A percentile compares a stretch with the other conserved stretches of the same genome.
Evolutionary conservation across 2,113 vertebrate genomes (phyloP).

Genomic region (Hymenochirus boettgeri): DNA sequence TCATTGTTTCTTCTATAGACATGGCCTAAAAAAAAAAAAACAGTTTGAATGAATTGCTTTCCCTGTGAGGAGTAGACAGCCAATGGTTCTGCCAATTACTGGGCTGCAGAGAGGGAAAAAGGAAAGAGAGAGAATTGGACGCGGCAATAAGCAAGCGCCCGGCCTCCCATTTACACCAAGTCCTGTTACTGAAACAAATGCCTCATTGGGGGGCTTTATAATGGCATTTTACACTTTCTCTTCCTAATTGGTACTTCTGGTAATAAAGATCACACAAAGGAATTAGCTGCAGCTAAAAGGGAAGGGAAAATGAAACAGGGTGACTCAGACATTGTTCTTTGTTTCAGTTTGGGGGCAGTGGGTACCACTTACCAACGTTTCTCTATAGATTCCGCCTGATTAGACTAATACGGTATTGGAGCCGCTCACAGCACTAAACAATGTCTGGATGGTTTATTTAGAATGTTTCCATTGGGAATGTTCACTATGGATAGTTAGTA

Average conservation of each 20-base stretch:
- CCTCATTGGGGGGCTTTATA: slow-evolving; percentile 39
- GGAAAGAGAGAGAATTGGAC: background rate
- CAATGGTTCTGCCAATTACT: slow-evolving; percentile 32
- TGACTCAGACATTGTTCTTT: background rate
- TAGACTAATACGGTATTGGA: no score
- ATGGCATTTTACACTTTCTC: slow-evolving; percentile 38
- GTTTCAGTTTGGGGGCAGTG: no score
- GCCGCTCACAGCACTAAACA: no score
- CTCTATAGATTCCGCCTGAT: no score
- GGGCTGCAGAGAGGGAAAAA: slow-evolving; percentile 7
- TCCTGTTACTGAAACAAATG: slow-evolving; percentile 43
- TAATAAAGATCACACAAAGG: slow-evolving; percentile 33
- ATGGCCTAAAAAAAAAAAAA: background rate
- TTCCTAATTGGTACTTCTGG: slow-evolving; percentile 38
- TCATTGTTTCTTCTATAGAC: slow-evolving; percentile 37
- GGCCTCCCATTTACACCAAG: slow-evolving; percentile 26
- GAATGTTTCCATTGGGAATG: no score
- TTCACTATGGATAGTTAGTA: no score
- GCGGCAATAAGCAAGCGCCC: background rate
- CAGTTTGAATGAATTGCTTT: slow-evolving; percentile 40
- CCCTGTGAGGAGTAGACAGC: slow-evolving; percentile 25
- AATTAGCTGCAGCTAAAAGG: background rate
- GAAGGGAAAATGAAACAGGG: no score
- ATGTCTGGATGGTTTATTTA: no score
- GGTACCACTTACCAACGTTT: no score